Percentiles rank a stretch among this genome's conserved stretches.
These are phyloP conservation scores for Sceliomorpha sp. DNA, from an alignment of 2,888 invertebrate species.

Conservation along the genomic window DNA sequence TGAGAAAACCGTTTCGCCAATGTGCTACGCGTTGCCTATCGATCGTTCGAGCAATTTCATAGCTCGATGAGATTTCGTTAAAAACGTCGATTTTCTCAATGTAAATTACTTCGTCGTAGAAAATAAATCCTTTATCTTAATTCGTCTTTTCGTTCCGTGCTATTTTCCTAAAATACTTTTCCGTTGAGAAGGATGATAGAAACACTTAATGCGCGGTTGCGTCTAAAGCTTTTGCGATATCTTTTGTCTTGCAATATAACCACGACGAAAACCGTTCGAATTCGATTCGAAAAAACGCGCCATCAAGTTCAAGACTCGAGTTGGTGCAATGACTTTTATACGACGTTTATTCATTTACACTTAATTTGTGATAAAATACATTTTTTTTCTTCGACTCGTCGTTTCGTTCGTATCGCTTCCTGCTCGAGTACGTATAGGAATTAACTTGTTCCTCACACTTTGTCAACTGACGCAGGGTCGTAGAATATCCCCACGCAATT, in stretches of 20 bases:
- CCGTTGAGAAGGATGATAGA: conserved; percentile 30
- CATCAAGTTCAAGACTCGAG: conserved; percentile 21
- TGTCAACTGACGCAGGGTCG: no score
- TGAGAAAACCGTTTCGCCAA: conserved; percentile 33
- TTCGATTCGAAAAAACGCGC: conserved; percentile 29
- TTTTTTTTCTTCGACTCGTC: conserved; percentile 68
- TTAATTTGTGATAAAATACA: conserved; percentile 77
- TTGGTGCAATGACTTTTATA: conserved; percentile 43
- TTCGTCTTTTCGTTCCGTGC: no score
- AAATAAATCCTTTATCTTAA: conserved; percentile 11
- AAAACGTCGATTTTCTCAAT: conserved; percentile 23
- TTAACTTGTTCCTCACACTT: conserved; percentile 41
- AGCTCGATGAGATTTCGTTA: no score
- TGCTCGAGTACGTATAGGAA: conserved; percentile 45
- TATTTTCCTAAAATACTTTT: conserved; percentile 32
- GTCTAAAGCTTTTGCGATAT: conserved; percentile 28
- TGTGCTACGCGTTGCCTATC: no score
- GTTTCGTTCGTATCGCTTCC: conserved; percentile 60
- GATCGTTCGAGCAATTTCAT: not conserved
- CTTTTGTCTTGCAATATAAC: conserved; percentile 24
- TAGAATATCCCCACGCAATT: no score
- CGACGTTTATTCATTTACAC: conserved; percentile 61
- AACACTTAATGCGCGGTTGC: conserved; percentile 31
- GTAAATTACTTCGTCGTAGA: conserved; percentile 9
- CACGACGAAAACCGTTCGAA: conserved; percentile 50